phyloP scores from a whole-genome alignment of 2,113 vertebrate genomes.

The Triplophysa tibetana region DNA sequence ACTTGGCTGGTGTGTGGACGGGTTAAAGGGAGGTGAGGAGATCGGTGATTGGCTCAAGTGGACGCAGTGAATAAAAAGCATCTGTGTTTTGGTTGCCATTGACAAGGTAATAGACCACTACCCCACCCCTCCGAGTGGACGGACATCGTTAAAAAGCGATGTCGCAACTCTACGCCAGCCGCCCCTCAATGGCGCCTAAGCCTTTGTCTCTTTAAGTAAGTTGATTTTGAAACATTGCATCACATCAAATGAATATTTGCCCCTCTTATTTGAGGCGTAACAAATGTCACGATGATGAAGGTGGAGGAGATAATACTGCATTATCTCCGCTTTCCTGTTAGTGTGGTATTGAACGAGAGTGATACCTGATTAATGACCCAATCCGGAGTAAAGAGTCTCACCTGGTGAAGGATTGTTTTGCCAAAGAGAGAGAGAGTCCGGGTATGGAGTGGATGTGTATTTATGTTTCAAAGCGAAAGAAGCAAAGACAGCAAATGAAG shows the following conservation, averaged over 20 bases:
- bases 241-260: conserved; percentile 50
- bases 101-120: conserved; percentile 58
- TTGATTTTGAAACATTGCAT: conserved; percentile 64
- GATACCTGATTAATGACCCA: conserved; percentile 63
- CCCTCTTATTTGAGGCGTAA: conserved; percentile 52
- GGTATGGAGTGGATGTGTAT: no score
- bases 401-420: background rate
- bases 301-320: conserved; percentile 63
- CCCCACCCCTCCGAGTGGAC: background rate
- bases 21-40: conserved; percentile 28
- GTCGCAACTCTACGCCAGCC: background rate
- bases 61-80: conserved; percentile 46
- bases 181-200: conserved; percentile 18
- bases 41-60: background rate
- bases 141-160: conserved; percentile 21
- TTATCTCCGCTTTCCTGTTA: conserved; percentile 60
- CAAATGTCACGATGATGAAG: conserved; percentile 68
- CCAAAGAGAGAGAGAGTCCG: background rate
- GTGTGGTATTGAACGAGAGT: conserved; percentile 45
- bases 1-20: conserved; percentile 36
- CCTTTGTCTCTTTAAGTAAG: conserved; percentile 72
- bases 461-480: no score
- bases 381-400: conserved; percentile 56
- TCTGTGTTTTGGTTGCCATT: conserved; percentile 56
- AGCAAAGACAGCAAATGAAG: no score